Evolutionary conservation across 1,140 invertebrate genomes (phyloP).

Genomic region (Saccostrea glomerata): DNA sequence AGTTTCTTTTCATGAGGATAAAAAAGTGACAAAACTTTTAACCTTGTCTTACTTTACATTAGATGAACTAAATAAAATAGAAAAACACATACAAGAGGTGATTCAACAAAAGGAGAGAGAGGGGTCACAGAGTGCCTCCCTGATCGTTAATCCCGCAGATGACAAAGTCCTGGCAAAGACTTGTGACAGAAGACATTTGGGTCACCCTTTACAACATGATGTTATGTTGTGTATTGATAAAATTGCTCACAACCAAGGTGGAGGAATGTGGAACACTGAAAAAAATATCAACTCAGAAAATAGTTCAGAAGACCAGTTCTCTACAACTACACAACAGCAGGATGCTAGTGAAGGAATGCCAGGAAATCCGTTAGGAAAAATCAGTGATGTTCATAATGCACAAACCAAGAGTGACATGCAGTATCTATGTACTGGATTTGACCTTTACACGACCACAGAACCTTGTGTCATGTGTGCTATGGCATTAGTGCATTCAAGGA

Average conservation of each 20-base stretch:
- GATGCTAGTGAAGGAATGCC: background rate
- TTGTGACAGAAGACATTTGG: constrained; percentile 80
- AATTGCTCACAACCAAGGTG: constrained; percentile 89
- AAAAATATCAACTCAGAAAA: background rate
- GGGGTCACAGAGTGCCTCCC: constrained; percentile 67
- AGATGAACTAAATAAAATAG: constrained; percentile 82
- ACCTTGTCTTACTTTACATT: constrained; percentile 83
- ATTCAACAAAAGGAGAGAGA: background rate
- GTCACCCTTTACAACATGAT: constrained; percentile 90
- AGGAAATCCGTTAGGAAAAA: background rate
- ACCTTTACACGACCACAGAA: constrained; percentile 90
- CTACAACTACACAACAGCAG: background rate
- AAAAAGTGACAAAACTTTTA: constrained; percentile 78
- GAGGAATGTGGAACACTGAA: constrained; percentile 84
- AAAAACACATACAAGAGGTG: constrained; percentile 81
- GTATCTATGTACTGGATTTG: constrained; percentile 94
- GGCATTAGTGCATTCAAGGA: constrained; percentile 93
- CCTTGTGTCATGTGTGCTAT: constrained; percentile 96
- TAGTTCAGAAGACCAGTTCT: background rate
- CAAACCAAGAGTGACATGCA: constrained; percentile 57
- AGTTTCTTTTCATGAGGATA: constrained; percentile 86
- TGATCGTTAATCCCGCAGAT: constrained; percentile 74
- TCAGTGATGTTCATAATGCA: background rate
- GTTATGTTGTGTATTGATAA: constrained; percentile 91
- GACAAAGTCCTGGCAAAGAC: constrained; percentile 82